Evolutionary conservation across 2,797 vertebrate genomes (phyloP), one percentile per base, ranked within the genome.

Genomic region (Pangasius mekongensis): DNA sequence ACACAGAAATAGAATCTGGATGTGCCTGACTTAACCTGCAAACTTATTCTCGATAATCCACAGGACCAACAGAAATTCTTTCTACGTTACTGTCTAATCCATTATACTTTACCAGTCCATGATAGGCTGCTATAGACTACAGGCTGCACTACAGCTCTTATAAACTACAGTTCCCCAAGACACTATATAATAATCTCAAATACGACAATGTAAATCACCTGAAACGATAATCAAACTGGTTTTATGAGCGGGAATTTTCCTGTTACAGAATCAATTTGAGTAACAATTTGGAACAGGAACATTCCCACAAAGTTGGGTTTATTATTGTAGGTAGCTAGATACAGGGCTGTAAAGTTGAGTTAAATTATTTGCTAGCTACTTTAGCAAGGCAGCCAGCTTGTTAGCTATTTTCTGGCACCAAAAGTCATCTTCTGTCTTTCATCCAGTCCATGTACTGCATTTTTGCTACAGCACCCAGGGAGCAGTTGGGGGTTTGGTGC

Each of bases 1-100:
- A 54, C 52, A 64, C 56, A 87, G 30, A 87, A 88, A 85, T 60
- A 85, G 64, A 88, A 58, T 78, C 33, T 80, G 83, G 83, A 78
- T 80, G 52, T 67, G 87, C 52, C 11, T 71, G 64, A 80, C n/a
- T 69, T 67, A 33, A 85, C 36, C 36, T 49, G 73, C 36, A 81
- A 88, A 80, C n/a, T 20, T 58, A 49, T 64, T 43, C 49, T 58
- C 20, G 24, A 87, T 60, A 77, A 76, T 87, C 47, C 82, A 49
- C 67, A 64, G 3, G 39, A 83, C 67, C 58, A 49, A 58, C 14
- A 84, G 22, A 62, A 87, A 84, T 84, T 13, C n/a, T 33, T 78
- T 78, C 49, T 56, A 24, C 54, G 24, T 36, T 36, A 24, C 77
- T 39, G 30, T 20, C 18, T 33, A 81, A 81, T 14, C 33, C 20